Evolutionary conservation across 2,113 vertebrate species (phyloP).

Genomic region (Tupaia tana): DNA sequence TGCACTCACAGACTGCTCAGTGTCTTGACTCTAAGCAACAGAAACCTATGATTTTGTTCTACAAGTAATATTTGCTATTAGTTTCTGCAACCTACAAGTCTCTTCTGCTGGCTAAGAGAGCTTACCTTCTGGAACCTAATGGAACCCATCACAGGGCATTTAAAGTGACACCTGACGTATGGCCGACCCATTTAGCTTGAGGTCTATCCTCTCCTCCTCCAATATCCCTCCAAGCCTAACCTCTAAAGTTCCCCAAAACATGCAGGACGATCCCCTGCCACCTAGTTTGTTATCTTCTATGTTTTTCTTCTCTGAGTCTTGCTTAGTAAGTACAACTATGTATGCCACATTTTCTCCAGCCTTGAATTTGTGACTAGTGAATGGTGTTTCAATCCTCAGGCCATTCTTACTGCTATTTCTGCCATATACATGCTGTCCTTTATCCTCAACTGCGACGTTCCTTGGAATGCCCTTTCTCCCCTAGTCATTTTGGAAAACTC

Average conservation of each 20-base stretch:
- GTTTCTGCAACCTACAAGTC: background rate
- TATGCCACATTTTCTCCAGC: background rate
- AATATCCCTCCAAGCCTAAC: background rate
- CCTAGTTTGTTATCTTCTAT: background rate
- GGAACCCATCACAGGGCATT: background rate
- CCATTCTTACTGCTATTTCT: background rate
- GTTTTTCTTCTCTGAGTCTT: background rate
- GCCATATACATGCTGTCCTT: background rate
- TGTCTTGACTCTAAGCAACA: background rate
- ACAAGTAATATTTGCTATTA: background rate
- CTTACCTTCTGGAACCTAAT: background rate
- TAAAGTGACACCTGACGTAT: too few species aligned
- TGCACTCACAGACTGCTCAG: too few species aligned
- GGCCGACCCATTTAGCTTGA: background rate
- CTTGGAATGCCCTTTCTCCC: background rate
- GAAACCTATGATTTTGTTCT: background rate
- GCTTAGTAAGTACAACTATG: background rate
- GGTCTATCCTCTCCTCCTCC: background rate
- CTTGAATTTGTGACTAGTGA: background rate
- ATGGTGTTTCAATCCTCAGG: background rate
- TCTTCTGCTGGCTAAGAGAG: background rate
- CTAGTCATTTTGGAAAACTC: background rate
- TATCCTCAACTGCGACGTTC: background rate
- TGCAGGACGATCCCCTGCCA: background rate
- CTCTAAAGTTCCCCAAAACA: background rate